phyloP scores from a whole-genome alignment of 2,113 vertebrate genomes.

The Bubalus kerabau region DNA sequence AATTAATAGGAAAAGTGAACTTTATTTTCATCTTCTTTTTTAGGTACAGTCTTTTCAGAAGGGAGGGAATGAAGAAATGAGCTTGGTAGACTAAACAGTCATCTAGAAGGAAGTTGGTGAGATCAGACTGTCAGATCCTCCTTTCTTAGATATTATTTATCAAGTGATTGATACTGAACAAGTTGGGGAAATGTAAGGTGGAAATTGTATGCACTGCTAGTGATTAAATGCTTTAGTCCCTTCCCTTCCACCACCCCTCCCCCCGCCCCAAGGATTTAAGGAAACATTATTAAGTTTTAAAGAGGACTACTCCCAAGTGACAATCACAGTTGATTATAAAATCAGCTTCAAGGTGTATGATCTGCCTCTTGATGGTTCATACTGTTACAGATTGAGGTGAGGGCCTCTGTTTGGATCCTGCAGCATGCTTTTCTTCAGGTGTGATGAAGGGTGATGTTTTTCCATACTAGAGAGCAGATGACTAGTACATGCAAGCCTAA shows the following conservation, averaged over 20 bases:
- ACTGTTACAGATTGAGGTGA: not conserved
- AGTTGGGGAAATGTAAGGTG: not conserved
- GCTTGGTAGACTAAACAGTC: not conserved
- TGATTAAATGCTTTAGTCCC: not conserved
- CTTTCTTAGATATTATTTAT: slow-evolving; percentile 12
- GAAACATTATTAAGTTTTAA: not conserved
- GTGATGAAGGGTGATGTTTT: not conserved
- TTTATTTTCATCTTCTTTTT: not conserved
- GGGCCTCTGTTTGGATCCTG: not conserved
- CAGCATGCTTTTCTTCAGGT: not conserved
- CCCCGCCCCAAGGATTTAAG: not conserved
- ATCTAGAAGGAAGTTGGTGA: not conserved
- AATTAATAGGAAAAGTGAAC: not conserved
- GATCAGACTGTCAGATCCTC: not conserved
- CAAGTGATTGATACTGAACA: not conserved
- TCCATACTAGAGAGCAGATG: not conserved
- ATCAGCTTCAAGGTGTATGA: not conserved
- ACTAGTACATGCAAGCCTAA: not conserved
- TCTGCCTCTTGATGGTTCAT: not conserved
- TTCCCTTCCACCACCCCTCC: not conserved
- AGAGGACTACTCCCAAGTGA: not conserved
- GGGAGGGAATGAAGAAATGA: not conserved
- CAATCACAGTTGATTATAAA: not conserved
- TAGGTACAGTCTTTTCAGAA: not conserved
- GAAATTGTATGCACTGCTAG: not conserved